Percentiles rank a stretch among this genome's conserved stretches.
Conservation (phyloP, 2,113 vertebrate species). For the Tenebrosternarchus preto region DNA sequence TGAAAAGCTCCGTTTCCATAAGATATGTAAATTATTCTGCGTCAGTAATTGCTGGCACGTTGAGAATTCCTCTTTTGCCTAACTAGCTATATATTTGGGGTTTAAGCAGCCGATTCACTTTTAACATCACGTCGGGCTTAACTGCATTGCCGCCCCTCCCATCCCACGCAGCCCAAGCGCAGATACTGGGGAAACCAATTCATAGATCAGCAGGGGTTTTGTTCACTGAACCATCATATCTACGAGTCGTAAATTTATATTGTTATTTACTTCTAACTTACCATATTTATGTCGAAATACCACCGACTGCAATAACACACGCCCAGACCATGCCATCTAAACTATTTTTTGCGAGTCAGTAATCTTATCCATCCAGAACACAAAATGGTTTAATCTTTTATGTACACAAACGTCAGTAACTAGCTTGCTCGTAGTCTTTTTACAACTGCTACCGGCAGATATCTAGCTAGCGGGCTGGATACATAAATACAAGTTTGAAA, state of each 20-base stretch:
- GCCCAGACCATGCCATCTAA: too few relatives aligned
- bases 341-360: neutral
- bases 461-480: neutral
- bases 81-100: neutral
- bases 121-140: conserved; percentile 10
- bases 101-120: conserved; percentile 5
- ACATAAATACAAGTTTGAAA: neutral
- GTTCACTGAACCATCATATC: neutral
- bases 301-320: neutral
- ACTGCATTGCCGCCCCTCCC: conserved; percentile 47
- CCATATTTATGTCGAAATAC: neutral
- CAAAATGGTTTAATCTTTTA: conserved; percentile 41
- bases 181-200: conserved; percentile 36
- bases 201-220: neutral
- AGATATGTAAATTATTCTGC: conserved; percentile 41
- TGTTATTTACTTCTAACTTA: too few relatives aligned
- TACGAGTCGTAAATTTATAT: neutral
- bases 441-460: too few relatives aligned
- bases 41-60: conserved; percentile 13
- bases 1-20: conserved; percentile 68
- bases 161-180: neutral
- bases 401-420: conserved; percentile 23
- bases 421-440: neutral
- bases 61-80: neutral
- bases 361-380: conserved; percentile 5